These are phyloP conservation scores for Crenuchus spilurus DNA, from an alignment of 2,797 vertebrate genomes.

Conservation along the genomic window DNA sequence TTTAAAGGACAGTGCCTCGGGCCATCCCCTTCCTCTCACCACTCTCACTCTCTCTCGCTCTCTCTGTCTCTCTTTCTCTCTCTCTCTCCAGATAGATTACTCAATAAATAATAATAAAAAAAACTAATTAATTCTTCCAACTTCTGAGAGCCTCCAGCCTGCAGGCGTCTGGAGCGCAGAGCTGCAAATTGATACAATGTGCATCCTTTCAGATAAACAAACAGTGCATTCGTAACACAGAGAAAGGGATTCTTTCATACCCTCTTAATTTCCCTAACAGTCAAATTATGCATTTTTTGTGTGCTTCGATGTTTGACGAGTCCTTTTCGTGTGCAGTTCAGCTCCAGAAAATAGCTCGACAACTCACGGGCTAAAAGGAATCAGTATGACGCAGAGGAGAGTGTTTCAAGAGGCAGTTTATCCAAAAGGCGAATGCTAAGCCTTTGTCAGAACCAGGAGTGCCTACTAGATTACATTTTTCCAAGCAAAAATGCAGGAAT, in stretches of 20 bases:
- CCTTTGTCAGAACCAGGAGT: constrained; percentile 25
- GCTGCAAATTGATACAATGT: constrained; percentile 81
- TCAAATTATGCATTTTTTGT: constrained; percentile 56
- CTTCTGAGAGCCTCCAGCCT: constrained; percentile 82
- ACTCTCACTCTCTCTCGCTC: constrained; percentile 45
- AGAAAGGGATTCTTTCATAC: constrained; percentile 56
- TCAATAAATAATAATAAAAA: constrained; percentile 84
- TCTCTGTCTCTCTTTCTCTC: constrained; percentile 47
- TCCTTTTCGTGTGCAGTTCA: constrained; percentile 43
- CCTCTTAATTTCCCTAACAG: constrained; percentile 52
- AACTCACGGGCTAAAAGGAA: constrained; percentile 40
- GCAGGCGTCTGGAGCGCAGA: constrained; percentile 75
- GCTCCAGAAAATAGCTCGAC: constrained; percentile 36
- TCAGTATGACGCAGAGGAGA: constrained; percentile 43
- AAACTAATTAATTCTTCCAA: constrained; percentile 90
- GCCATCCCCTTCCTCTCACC: constrained; percentile 67
- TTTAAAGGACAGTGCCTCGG: constrained; percentile 83
- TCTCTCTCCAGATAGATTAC: constrained; percentile 62
- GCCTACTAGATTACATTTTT: constrained; percentile 23
- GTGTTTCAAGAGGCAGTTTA: constrained; percentile 47
- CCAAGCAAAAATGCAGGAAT: neutral
- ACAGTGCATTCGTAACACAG: constrained; percentile 61
- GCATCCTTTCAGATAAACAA: constrained; percentile 88
- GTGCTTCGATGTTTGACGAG: constrained; percentile 49
- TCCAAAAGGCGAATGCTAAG: constrained; percentile 28